Evolutionary conservation across 2,113 vertebrate genomes (phyloP).

Genomic region (Cephalopterus ornatus): DNA sequence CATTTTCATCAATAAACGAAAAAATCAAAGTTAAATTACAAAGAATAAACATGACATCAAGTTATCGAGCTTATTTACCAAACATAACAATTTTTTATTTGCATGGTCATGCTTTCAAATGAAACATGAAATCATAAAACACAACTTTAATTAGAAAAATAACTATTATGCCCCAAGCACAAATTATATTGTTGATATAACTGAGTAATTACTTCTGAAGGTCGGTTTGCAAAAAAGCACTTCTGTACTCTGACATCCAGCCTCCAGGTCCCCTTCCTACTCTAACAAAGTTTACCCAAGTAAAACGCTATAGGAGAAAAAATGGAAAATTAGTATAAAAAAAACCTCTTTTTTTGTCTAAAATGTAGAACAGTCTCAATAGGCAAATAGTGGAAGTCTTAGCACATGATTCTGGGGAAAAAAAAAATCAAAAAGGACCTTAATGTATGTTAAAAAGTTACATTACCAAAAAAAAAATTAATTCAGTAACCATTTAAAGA

Average conservation of each 20-base stretch:
- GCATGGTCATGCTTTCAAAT: not conserved
- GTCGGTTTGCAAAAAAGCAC: not conserved
- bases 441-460: not conserved
- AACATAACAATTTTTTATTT: not conserved
- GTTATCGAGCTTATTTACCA: not conserved
- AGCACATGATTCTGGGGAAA: not conserved
- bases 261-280: not conserved
- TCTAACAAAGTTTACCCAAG: not conserved
- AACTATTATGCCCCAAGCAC: not conserved
- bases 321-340: fast-evolving
- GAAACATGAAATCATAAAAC: not conserved
- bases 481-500: not conserved
- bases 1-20: not conserved
- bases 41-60: not conserved
- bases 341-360: not conserved
- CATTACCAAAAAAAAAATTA: not conserved
- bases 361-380: not conserved
- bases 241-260: not conserved
- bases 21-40: not conserved
- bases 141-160: not conserved
- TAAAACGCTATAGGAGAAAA: not conserved
- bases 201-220: not conserved
- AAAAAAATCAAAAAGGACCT: not conserved
- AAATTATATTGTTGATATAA: not conserved
- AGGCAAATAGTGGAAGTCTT: not conserved